Conservation (phyloP, 2,888 invertebrate genomes). For the Philereme transversata region DNA sequence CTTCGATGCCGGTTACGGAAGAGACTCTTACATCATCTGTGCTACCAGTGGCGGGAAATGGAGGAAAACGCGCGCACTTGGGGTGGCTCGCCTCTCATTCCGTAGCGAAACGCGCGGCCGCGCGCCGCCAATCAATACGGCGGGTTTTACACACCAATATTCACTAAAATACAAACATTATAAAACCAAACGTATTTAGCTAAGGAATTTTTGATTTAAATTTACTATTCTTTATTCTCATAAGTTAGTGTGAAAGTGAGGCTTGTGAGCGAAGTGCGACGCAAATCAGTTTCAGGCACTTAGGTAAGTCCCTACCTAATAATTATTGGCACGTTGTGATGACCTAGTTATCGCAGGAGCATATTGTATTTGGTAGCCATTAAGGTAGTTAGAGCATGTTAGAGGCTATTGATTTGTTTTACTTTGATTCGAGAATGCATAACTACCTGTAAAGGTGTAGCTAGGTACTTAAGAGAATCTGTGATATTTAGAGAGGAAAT, state of each 20-base stretch:
- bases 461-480: background rate
- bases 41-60: constrained; percentile 65
- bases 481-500: background rate
- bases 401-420: constrained; percentile 19
- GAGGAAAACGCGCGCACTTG: constrained; percentile 77
- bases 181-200: constrained; percentile 19
- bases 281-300: constrained; percentile 56
- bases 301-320: constrained; percentile 64
- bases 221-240: background rate
- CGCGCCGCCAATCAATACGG: constrained; percentile 77
- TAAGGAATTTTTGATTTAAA: constrained; percentile 3
- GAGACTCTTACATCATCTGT: constrained; percentile 27
- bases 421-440: constrained; percentile 4
- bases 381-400: constrained; percentile 6
- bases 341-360: constrained; percentile 67
- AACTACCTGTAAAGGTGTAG: background rate
- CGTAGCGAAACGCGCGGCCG: constrained; percentile 68
- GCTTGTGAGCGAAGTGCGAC: constrained; percentile 52
- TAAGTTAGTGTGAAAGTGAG: constrained; percentile 15
- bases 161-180: constrained; percentile 35
- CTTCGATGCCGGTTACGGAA: constrained; percentile 30
- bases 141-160: constrained; percentile 48
- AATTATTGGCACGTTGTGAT: constrained; percentile 77
- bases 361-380: constrained; percentile 14
- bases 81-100: constrained; percentile 65